A percentile compares a stretch with the other conserved stretches of the same genome.
These are phyloP conservation scores for Lepidotrigona ventralis DNA, from an alignment of 1,140 invertebrate species.

Conservation along the genomic window DNA sequence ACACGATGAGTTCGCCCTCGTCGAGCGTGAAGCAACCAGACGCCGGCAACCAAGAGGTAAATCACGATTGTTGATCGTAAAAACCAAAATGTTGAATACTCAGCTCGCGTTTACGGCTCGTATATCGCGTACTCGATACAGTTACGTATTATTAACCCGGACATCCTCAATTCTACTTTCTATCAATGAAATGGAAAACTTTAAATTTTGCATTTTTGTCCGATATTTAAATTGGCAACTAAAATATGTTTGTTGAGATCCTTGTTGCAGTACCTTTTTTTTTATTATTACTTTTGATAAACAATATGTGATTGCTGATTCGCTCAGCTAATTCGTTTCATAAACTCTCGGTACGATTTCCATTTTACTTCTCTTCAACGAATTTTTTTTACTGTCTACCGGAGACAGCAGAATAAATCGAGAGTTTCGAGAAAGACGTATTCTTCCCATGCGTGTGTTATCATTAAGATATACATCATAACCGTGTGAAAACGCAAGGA, in stretches of 20 bases:
- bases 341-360: not conserved
- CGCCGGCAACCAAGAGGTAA: slow-evolving; percentile 20
- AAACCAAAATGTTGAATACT: not conserved
- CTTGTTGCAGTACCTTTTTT: not conserved
- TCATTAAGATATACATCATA: slow-evolving; percentile 63
- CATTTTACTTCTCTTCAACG: not conserved
- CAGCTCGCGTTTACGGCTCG: not conserved
- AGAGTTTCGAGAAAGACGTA: not conserved
- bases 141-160: not conserved
- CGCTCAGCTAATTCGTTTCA: not conserved
- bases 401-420: not conserved
- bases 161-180: not conserved
- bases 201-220: not conserved
- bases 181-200: not conserved
- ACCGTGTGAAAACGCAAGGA: slow-evolving; percentile 61
- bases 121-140: slow-evolving; percentile 3
- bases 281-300: too few relatives aligned
- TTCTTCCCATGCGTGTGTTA: slow-evolving; percentile 16
- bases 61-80: slow-evolving; percentile 38
- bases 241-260: not conserved
- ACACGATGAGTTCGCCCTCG: slow-evolving; percentile 41
- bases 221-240: not conserved
- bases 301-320: not conserved
- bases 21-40: slow-evolving; percentile 41
- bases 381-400: not conserved